phyloP scores from a whole-genome alignment of 2,113 vertebrate genomes.

The Rhinolophus sinicus region DNA sequence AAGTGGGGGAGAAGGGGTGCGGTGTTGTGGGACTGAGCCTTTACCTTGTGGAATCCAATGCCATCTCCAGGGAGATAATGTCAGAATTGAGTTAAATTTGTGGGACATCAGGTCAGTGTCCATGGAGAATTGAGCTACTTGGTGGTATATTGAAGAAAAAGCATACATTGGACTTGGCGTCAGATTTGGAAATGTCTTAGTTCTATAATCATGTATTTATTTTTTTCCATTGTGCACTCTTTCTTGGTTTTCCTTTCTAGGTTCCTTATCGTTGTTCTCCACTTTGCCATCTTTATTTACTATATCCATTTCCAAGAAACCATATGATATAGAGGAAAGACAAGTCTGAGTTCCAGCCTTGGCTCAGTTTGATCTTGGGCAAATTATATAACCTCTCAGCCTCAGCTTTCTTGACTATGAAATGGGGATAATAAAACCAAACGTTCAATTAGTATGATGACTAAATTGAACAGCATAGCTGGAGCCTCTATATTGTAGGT shows the following conservation, averaged over 20 bases:
- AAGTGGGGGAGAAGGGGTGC: neutral
- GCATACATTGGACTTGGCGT: neutral
- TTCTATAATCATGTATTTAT: neutral
- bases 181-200: neutral
- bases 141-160: neutral
- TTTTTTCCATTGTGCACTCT: neutral
- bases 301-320: neutral
- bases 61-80: neutral
- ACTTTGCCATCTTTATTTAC: neutral
- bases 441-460: neutral
- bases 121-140: neutral
- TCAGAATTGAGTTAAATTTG: neutral
- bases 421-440: neutral
- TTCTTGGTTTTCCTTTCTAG: slow-evolving; percentile 8
- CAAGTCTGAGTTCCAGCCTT: neutral
- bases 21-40: neutral
- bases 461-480: neutral
- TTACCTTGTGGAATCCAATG: neutral
- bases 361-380: neutral
- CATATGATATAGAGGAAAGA: neutral
- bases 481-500: neutral
- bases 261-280: neutral
- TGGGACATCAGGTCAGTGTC: neutral
- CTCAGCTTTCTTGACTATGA: neutral
- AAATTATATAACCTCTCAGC: neutral